Conservation (phyloP, 2,888 invertebrate species). For the Tenodera sinensis region DNA sequence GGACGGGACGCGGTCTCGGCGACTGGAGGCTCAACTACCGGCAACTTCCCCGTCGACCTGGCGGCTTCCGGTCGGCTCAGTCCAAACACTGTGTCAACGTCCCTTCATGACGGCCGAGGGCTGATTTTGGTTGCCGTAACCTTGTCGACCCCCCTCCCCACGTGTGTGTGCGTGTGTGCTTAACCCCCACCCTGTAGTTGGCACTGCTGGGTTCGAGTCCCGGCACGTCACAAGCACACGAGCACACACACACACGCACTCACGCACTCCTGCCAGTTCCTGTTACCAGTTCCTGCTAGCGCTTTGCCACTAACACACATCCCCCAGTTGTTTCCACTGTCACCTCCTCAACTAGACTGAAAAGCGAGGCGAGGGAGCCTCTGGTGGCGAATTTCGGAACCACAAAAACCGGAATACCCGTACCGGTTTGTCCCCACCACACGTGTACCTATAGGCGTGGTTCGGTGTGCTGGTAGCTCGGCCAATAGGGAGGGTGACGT, state of each 20-base stretch:
- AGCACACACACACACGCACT: not conserved
- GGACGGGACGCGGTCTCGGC: not conserved
- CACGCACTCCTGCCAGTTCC: conserved; percentile 36
- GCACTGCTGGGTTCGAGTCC: not conserved
- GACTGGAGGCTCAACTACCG: not conserved
- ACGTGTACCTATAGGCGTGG: not conserved
- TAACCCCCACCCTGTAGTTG: not conserved
- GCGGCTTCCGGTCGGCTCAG: not conserved
- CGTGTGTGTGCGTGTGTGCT: not conserved
- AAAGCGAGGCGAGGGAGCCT: conserved; percentile 25
- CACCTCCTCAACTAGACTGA: conserved; percentile 13
- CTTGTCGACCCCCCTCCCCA: too few relatives aligned
- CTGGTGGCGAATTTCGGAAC: conserved; percentile 28
- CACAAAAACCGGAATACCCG: conserved; percentile 23
- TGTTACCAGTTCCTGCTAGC: not conserved
- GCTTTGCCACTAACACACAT: not conserved
- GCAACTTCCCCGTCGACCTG: not conserved
- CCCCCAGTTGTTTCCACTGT: not conserved
- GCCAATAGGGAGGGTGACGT: not conserved
- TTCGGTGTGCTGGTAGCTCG: not conserved
- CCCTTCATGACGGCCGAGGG: not conserved
- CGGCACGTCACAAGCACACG: not conserved
- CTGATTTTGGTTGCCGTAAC: too few relatives aligned
- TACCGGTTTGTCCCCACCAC: not conserved
- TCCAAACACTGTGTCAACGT: not conserved